Evolutionary conservation across 2,797 vertebrate species (phyloP), one percentile per base, ranked within the genome.

Genomic region (Sternotherus odoratus): DNA sequence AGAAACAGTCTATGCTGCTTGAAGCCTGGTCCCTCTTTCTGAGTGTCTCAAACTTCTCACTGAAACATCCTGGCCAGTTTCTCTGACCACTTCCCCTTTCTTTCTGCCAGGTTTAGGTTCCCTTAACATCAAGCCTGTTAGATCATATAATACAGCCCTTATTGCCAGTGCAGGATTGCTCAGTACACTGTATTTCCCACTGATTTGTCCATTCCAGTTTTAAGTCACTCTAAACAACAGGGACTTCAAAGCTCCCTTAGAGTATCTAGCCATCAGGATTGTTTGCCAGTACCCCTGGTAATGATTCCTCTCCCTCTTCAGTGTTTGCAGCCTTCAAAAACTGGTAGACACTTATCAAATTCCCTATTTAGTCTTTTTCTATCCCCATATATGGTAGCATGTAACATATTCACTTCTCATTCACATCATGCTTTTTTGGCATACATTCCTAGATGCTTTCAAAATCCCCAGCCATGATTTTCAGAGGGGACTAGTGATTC

Each of bases 271-370:
- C 19, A 5, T 39, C 66, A 43, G 5, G 6, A 19, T 12, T 10
- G 43, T 90, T 60, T 82, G 30, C 51, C 77, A 54, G 46, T 26
- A 54, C 77, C 54, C 75, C 53, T 53, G 2, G n/a, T 57, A 48
- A 2, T 10, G 15, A 19, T 28, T 8, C 54, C 16, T 28, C 7
- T 30, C 19, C 30, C 43, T 5, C 1, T 3, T 1, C 1, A 8
- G 53, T 24, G 79, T 60, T 39, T 77, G 82, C 74, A 91, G 83
- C 48, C 63, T 84, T 81, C 50, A 82, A 89, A 60, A 85, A 1
- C 19, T 0, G 54, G 50, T 83, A 1, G 11, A 17, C 16, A 2
- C 50, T 80, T 46, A 50, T n/a, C 49, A 46, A 48, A 53, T 57
- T 48, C 60, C 66, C 79, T 33, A 8, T 63, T 92, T 43, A 87